phyloP scores from a whole-genome alignment of 2,113 vertebrate genomes.

The Puntigrus tetrazona region DNA sequence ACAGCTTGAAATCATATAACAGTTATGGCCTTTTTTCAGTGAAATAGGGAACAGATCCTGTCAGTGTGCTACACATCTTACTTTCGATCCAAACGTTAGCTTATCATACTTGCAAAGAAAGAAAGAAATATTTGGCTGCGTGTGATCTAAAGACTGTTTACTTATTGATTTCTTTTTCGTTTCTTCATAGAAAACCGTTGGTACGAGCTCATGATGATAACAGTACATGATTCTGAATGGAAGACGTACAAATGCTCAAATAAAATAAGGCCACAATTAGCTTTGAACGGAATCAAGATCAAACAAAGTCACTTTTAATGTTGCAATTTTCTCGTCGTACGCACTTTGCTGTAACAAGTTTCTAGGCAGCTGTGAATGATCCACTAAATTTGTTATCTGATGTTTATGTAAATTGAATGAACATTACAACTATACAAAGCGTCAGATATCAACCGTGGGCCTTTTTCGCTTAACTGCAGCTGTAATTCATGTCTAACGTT shows the following conservation, averaged over 20 bases:
- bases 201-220: conserved; percentile 59
- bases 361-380: conserved; percentile 25
- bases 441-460: conserved; percentile 19
- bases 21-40: conserved; percentile 57
- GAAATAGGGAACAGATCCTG: conserved; percentile 55
- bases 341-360: conserved; percentile 36
- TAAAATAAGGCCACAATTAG: conserved; percentile 65
- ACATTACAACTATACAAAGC: conserved; percentile 29
- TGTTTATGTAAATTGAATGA: conserved; percentile 11
- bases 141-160: conserved; percentile 50
- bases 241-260: conserved; percentile 73
- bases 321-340: conserved; percentile 45
- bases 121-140: conserved; percentile 58
- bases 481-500: conserved; percentile 60
- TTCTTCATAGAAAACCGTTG: conserved; percentile 51
- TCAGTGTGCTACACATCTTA: conserved; percentile 54
- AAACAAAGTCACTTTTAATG: conserved; percentile 58
- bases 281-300: conserved; percentile 63
- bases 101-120: conserved; percentile 54
- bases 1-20: conserved; percentile 65
- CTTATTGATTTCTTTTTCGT: not conserved
- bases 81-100: conserved; percentile 41
- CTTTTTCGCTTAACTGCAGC: conserved; percentile 58
- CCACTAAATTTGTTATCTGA: not conserved
- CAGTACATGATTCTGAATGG: conserved; percentile 62